phyloP scores from a whole-genome alignment of 2,113 vertebrate species.

The Pseudorasbora parva region DNA sequence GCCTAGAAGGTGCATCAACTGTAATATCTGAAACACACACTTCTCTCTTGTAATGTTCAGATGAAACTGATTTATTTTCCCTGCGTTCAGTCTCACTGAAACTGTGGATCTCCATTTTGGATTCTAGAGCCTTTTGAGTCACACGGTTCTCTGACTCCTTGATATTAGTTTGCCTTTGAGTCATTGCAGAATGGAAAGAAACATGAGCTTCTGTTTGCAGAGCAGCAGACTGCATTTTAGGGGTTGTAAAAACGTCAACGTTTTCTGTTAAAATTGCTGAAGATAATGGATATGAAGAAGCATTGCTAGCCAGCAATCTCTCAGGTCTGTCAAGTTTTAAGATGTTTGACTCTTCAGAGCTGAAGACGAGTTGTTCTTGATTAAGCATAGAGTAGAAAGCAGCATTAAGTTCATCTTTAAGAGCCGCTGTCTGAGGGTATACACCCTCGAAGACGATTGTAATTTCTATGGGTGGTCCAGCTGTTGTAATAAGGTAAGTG shows the following conservation, averaged over 20 bases:
- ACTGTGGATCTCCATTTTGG: slow-evolving; percentile 25
- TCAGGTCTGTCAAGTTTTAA: slow-evolving; percentile 57
- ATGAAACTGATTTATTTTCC: slow-evolving; percentile 54
- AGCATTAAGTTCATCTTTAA: slow-evolving; percentile 79
- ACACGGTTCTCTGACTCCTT: slow-evolving; percentile 57
- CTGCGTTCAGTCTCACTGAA: slow-evolving; percentile 59
- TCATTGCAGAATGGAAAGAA: slow-evolving; percentile 58
- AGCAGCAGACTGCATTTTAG: slow-evolving; percentile 61
- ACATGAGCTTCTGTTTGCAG: slow-evolving; percentile 64
- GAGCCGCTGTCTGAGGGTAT: slow-evolving; percentile 78
- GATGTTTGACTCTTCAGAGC: slow-evolving; percentile 70
- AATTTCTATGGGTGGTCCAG: slow-evolving; percentile 77
- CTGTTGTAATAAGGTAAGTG: slow-evolving; percentile 80
- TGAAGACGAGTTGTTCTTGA: slow-evolving; percentile 78
- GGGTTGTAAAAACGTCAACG: slow-evolving; percentile 52
- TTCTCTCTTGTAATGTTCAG: slow-evolving; percentile 67
- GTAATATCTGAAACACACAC: slow-evolving; percentile 51
- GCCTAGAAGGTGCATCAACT: slow-evolving; percentile 28
- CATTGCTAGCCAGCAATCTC: slow-evolving; percentile 57
- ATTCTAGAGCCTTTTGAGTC: slow-evolving; percentile 11
- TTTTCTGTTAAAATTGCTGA: slow-evolving; percentile 69
- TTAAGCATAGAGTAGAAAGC: slow-evolving; percentile 81
- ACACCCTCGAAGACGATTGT: slow-evolving; percentile 78
- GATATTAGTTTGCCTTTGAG: slow-evolving; percentile 58
- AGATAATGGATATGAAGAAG: slow-evolving; percentile 58